Evolutionary conservation across 2,113 vertebrate genomes (phyloP).

Genomic region (Sialia sialis): DNA sequence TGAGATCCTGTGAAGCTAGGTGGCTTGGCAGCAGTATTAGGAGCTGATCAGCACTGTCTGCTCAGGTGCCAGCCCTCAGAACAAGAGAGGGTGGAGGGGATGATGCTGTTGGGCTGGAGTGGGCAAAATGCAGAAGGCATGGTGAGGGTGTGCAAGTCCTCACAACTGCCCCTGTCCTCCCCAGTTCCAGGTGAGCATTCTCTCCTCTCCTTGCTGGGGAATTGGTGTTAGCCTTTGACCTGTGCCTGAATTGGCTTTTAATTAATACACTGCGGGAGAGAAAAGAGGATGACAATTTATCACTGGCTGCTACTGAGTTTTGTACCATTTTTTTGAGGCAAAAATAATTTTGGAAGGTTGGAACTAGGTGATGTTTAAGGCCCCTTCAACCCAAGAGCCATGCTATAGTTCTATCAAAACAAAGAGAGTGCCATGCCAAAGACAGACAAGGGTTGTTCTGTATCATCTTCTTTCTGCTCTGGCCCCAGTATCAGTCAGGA

Average conservation of each 20-base stretch:
- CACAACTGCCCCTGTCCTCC: fast-evolving
- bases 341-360: neutral
- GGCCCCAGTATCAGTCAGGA: neutral
- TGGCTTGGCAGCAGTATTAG: neutral
- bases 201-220: neutral
- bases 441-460: neutral
- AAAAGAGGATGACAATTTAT: neutral
- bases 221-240: neutral
- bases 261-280: neutral
- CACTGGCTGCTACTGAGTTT: neutral
- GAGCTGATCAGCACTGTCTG: neutral
- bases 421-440: neutral
- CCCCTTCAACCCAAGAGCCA: neutral
- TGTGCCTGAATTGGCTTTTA: neutral
- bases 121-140: fast-evolving
- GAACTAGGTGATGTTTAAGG: neutral
- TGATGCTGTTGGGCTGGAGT: neutral
- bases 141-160: fast-evolving
- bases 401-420: neutral
- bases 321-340: neutral
- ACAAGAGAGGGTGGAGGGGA: neutral
- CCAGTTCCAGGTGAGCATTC: neutral
- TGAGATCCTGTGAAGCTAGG: neutral
- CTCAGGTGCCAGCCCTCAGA: neutral
- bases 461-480: neutral